phyloP scores from a whole-genome alignment of 2,113 vertebrate species.

The Amazona vittata region DNA sequence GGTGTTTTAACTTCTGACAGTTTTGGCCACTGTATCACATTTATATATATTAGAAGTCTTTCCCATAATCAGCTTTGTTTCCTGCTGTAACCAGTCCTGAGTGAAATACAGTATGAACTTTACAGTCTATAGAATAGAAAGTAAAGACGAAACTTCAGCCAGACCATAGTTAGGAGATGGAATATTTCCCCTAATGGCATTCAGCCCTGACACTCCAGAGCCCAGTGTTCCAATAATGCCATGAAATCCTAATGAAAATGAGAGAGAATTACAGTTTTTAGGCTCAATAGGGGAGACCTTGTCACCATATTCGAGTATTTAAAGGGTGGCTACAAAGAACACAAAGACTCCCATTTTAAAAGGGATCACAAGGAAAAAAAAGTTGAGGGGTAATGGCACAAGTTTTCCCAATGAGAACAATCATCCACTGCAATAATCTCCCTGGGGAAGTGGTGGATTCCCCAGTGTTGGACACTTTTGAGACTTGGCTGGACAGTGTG shows the following conservation, averaged over 20 bases:
- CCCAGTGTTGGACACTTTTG: neutral
- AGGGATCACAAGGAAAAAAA: neutral
- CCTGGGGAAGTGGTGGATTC: neutral
- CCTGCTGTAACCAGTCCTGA: neutral
- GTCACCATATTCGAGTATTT: neutral
- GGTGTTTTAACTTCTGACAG: neutral
- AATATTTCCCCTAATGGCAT: neutral
- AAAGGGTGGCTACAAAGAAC: neutral
- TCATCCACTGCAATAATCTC: neutral
- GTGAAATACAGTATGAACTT: neutral
- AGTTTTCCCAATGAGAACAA: neutral
- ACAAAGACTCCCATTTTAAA: neutral
- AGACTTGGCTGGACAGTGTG: neutral
- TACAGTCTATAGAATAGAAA: neutral
- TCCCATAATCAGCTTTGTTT: neutral
- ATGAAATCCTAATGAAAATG: neutral
- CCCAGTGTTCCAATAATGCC: neutral
- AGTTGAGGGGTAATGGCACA: neutral
- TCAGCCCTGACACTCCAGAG: neutral
- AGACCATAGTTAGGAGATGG: neutral
- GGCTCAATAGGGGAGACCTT: neutral
- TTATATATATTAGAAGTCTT: neutral
- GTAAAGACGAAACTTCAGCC: neutral
- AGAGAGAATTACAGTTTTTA: neutral
- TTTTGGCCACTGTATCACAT: neutral